Evolutionary conservation across 2,888 invertebrate species (phyloP).

Genomic region (Bombyx huttoni): DNA sequence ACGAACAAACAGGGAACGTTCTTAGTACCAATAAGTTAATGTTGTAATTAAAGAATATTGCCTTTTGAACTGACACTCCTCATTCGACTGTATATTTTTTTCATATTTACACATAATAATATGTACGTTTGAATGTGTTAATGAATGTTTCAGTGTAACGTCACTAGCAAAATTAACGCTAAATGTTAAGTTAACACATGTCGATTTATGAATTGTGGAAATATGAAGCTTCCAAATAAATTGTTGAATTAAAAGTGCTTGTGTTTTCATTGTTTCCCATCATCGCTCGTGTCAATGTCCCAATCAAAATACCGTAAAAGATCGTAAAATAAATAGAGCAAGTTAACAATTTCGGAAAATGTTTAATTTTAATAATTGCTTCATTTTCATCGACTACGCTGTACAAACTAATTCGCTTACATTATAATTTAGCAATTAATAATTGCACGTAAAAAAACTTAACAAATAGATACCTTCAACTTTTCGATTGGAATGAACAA

Average conservation of each 20-base stretch:
- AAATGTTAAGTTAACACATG: constrained; percentile 41
- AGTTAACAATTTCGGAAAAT: constrained; percentile 59
- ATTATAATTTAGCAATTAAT: constrained; percentile 71
- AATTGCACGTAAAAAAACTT: constrained; percentile 74
- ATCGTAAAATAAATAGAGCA: constrained; percentile 16
- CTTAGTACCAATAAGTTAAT: too few species aligned
- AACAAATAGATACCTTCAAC: constrained; percentile 71
- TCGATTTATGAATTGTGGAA: constrained; percentile 10
- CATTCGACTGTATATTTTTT: too few species aligned
- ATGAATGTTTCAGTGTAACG: not conserved
- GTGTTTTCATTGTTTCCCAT: not conserved
- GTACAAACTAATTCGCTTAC: constrained; percentile 72
- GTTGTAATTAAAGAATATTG: too few species aligned
- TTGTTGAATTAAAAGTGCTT: constrained; percentile 9
- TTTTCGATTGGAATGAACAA: constrained; percentile 72
- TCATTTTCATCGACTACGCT: constrained; percentile 68
- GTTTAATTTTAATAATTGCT: constrained; percentile 72
- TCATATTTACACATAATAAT: too few species aligned
- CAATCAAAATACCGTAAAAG: not conserved
- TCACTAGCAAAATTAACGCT: constrained; percentile 6
- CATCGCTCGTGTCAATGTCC: not conserved
- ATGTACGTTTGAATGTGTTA: too few species aligned
- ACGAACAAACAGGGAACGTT: too few species aligned
- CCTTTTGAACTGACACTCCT: too few species aligned
- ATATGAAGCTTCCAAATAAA: constrained; percentile 53